phyloP scores from a whole-genome alignment of 2,888 invertebrate species.

The Drosophila meridiana region DNA sequence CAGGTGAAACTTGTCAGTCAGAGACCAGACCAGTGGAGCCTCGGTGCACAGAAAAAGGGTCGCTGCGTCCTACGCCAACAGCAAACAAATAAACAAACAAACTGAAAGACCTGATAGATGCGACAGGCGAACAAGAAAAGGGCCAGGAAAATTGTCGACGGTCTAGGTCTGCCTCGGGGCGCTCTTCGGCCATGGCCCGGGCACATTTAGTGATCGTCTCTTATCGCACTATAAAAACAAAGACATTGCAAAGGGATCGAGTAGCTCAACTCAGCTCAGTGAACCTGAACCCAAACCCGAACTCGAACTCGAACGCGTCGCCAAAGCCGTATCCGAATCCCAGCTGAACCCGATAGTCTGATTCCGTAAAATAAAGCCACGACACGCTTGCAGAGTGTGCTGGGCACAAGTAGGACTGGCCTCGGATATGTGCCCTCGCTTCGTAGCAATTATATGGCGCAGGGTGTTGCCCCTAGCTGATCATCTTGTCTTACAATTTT shows the following conservation, averaged over 20 bases:
- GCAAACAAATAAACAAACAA: slow-evolving; percentile 63
- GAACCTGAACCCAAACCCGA: slow-evolving; percentile 39
- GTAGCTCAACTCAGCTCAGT: slow-evolving; percentile 45
- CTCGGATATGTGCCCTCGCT: slow-evolving; percentile 6
- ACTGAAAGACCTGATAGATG: slow-evolving; percentile 30
- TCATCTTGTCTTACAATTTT: slow-evolving; percentile 66
- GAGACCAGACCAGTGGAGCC: slow-evolving; percentile 31
- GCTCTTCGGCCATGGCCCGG: slow-evolving; percentile 10
- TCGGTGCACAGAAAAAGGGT: slow-evolving; percentile 59
- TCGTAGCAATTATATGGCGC: slow-evolving; percentile 53
- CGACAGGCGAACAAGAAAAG: slow-evolving; percentile 31
- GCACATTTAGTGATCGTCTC: slow-evolving; percentile 50
- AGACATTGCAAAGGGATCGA: slow-evolving; percentile 68
- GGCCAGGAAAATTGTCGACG: slow-evolving; percentile 26
- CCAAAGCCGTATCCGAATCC: slow-evolving; percentile 8
- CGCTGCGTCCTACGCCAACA: slow-evolving; percentile 64
- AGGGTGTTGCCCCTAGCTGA: slow-evolving; percentile 59
- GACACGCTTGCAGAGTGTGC: slow-evolving; percentile 81
- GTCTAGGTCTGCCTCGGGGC: slow-evolving; percentile 4
- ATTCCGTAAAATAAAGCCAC: slow-evolving; percentile 11
- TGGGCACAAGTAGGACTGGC: slow-evolving; percentile 69
- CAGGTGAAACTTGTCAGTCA: slow-evolving; percentile 81
- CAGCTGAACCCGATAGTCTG: neutral
- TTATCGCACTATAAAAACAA: slow-evolving; percentile 78
- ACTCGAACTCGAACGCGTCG: slow-evolving; percentile 27